Conservation (phyloP, 2,113 vertebrate genomes). For the Tetrao urogallus region DNA sequence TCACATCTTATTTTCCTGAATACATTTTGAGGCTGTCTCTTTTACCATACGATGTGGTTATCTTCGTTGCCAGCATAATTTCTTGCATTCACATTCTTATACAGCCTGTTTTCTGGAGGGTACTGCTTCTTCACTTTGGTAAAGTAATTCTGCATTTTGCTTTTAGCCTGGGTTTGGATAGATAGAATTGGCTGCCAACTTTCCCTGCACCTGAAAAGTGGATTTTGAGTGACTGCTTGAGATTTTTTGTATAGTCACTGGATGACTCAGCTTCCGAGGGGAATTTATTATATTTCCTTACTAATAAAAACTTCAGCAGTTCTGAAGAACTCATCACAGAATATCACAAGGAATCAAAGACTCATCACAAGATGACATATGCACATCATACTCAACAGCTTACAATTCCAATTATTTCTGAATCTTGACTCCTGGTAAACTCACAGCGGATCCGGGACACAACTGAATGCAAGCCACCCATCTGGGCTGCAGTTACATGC, state of each 20-base stretch:
- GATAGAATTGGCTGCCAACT: conserved; percentile 38
- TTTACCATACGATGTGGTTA: neutral
- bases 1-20: conserved; percentile 8
- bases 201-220: conserved; percentile 37
- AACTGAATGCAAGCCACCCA: neutral
- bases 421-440: neutral
- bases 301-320: conserved; percentile 51
- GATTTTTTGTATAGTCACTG: conserved; percentile 38
- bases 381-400: neutral
- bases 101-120: neutral
- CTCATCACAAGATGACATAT: neutral
- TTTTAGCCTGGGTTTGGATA: conserved; percentile 17
- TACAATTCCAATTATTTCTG: neutral
- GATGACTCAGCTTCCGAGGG: conserved; percentile 62
- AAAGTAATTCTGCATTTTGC: conserved; percentile 17
- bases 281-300: conserved; percentile 46
- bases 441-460: rapidly evolving
- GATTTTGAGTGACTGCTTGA: conserved; percentile 27
- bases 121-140: neutral
- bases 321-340: conserved; percentile 41
- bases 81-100: neutral
- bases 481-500: neutral
- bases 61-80: neutral
- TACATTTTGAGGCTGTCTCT: conserved; percentile 3
- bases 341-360: neutral